Evolutionary conservation across 2,888 invertebrate species (phyloP), one percentile per base, ranked within the genome.

Genomic region (Cryptocephalus primarius): DNA sequence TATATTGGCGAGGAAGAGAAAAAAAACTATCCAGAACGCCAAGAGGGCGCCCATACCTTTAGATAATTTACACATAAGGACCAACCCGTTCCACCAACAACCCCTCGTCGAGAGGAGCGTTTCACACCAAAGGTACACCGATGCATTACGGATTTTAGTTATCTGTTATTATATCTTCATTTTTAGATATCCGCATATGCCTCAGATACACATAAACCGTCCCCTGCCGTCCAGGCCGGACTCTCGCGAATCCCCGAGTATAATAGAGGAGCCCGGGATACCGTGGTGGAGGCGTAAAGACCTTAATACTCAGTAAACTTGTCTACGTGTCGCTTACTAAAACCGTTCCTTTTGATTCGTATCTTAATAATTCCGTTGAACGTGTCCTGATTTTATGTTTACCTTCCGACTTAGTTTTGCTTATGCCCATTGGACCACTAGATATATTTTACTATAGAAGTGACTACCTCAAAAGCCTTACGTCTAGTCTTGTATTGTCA

Each of bases 221-320:
- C 55, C 55, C 3, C 48, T 57, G 38, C 56, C 59, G 8, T 50
- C 51, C 32, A 49, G 54, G 39, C 57, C 55, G n/a, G 45, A 45
- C 31, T 55, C 51, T 40, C 46, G 44, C 38, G 48, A 49, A 33
- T 42, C 49, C 12, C 47, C 48, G 11, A 46, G 47, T 2, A 48
- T 56, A 13, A 47, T 57, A 31, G 67, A 69, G 38, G 62, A 70
- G 52, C 69, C 67, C 48, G 72, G 72, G 9, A 66, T 71, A 34
- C 71, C 71, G 0, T 72, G 72, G 71, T 72, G 71, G 72, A 60
- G 71, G 56, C 58, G 72, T 45, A 63, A 67, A 54, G 68, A 68
- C 55, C 55, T 65, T 33, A 56, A 55, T 48, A 45, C 46, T 46
- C 49, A 49, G 6, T 22, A 22, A 22, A 22, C 6, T 4, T 22